Evolutionary conservation across 2,797 vertebrate species (phyloP).

Genomic region (Gallinago nigripennis): DNA sequence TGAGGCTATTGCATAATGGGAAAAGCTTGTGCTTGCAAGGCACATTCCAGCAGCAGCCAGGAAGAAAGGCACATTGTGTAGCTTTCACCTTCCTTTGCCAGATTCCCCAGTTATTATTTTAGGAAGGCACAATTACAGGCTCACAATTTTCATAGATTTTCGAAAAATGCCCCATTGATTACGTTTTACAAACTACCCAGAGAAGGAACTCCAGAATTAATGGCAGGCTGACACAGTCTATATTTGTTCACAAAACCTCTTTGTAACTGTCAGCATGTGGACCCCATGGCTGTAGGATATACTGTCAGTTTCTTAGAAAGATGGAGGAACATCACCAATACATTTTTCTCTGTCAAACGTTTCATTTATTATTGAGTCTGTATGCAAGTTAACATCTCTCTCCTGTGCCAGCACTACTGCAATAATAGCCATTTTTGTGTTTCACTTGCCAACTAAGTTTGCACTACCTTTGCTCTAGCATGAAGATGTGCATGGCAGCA

Average conservation of each 20-base stretch:
- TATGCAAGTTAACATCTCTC: constrained; percentile 71
- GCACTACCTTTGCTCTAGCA: constrained; percentile 58
- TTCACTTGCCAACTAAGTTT: constrained; percentile 58
- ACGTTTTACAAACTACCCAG: constrained; percentile 62
- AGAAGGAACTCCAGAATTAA: constrained; percentile 67
- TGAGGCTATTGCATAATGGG: background rate
- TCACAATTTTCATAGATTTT: constrained; percentile 59
- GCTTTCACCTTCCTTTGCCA: constrained; percentile 9
- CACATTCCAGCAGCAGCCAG: background rate
- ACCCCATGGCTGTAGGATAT: constrained; percentile 35
- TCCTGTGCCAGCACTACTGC: constrained; percentile 51
- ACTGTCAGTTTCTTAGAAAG: constrained; percentile 74
- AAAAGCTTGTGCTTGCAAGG: background rate
- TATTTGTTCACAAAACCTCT: constrained; percentile 74
- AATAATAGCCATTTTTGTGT: constrained; percentile 41
- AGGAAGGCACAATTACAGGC: constrained; percentile 34
- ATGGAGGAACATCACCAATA: constrained; percentile 64
- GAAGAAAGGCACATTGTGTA: constrained; percentile 13
- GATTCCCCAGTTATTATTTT: constrained; percentile 22
- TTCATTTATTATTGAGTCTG: constrained; percentile 75
- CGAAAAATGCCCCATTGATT: constrained; percentile 63
- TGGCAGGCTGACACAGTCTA: constrained; percentile 57
- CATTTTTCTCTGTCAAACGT: constrained; percentile 77
- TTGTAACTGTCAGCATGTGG: constrained; percentile 69
- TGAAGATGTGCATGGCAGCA: background rate